Evolutionary conservation across 2,113 vertebrate genomes (phyloP), one percentile per base, ranked within the genome.

Genomic region (Pica pica): DNA sequence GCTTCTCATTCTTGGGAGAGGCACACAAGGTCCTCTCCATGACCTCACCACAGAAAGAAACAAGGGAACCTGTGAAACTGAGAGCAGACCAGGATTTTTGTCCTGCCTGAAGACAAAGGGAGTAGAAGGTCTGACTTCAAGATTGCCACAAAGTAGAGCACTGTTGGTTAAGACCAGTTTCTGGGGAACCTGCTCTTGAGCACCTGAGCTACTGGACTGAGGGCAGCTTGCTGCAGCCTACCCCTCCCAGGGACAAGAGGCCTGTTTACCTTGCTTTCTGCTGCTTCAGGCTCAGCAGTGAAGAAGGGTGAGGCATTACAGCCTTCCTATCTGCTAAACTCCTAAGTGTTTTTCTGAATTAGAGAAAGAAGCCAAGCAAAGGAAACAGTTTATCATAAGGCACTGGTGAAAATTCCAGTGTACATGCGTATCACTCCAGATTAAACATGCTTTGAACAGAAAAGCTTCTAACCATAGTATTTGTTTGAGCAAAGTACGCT

Each of bases 41-140:
- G 39, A 98, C 84, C 64, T 92, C 89, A n/a, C 97, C 97, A 59
- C 56, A 90, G 68, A 97, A 96, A 61, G 96, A 95, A 87, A 97
- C 94, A 42, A 98, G 96, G 60, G 95, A 96, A 82, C 89, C 93
- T 95, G 95, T 70, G 50, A 96, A 97, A 80, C 97, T 97, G 87
- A 94, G 37, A 96, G 47, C 47, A 89, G 47, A 95, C 28, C 50
- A 75, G n/a, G 49, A 46, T 90, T 94, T 95, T 70, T 63, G 21
- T 68, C 37, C 52, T 26, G 33, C 35, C 41, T 85, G 41, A 71
- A 84, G 80, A 50, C 26, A 57, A 47, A 61, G 20, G 23, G n/a
- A 61, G 13, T 4, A 6, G 33, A 46, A 61, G 13, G n/a, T 17
- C 74, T 61, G 53, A 73, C 31, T 46, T 67, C 39, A 74, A 78